phyloP scores from a whole-genome alignment of 35 echinoderm and acorn worm genomes.

The Strongylocentrotus purpuratus region DNA sequence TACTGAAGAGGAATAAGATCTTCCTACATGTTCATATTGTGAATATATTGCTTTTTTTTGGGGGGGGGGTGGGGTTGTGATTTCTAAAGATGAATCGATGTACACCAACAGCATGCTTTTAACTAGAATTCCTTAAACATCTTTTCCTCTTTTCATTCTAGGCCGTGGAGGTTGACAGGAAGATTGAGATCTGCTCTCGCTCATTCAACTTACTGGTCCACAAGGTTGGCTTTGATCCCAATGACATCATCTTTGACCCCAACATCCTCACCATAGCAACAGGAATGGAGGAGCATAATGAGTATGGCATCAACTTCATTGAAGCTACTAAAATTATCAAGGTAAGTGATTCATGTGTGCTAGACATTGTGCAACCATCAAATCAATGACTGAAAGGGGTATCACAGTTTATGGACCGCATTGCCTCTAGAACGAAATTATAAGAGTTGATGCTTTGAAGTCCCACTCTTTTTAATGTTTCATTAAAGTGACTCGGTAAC shows the following conservation, averaged over 20 bases:
- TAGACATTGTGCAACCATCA: not conserved
- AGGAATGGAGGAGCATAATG: conserved; percentile 97
- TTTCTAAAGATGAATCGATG: too few relatives aligned
- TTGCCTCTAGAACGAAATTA: too few relatives aligned
- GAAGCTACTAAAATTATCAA: conserved; percentile 87
- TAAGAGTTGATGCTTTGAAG: too few relatives aligned
- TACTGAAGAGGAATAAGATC: too few relatives aligned
- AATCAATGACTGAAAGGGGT: too few relatives aligned
- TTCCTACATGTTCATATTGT: too few relatives aligned
- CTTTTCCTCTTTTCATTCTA: conserved; percentile 35
- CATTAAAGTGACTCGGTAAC: too few relatives aligned
- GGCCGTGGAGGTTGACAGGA: conserved; percentile 81
- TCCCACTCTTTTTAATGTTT: too few relatives aligned
- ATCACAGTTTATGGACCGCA: too few relatives aligned
- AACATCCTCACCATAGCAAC: conserved; percentile 99
- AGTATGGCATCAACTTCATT: conserved; percentile 97
- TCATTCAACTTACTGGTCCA: conserved; percentile 91
- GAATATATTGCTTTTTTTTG: too few relatives aligned
- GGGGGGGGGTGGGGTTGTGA: too few relatives aligned
- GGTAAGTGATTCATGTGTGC: conserved; percentile 46
- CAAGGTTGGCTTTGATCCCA: conserved; percentile 86
- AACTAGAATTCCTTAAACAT: not conserved
- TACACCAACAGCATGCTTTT: too few relatives aligned
- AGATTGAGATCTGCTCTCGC: conserved; percentile 88
- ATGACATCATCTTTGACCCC: conserved; percentile 99